Conservation (phyloP, 2,113 vertebrate genomes). For the Anhinga anhinga region DNA sequence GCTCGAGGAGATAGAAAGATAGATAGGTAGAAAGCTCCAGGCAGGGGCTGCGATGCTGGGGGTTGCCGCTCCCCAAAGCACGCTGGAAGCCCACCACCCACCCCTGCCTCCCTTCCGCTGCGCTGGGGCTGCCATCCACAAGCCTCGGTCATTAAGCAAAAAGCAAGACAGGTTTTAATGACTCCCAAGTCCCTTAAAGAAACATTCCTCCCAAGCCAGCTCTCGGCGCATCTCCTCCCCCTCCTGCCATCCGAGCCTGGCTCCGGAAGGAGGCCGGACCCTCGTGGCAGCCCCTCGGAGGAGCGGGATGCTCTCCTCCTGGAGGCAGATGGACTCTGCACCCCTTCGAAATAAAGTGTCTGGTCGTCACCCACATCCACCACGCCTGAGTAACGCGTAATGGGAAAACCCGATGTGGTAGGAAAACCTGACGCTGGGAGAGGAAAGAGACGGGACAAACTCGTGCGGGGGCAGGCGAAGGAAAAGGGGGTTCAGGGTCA, state of each 20-base stretch:
- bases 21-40: neutral
- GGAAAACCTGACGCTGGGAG: neutral
- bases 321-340: neutral
- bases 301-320: neutral
- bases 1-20: no score
- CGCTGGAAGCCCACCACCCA: neutral
- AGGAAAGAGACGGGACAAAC: neutral
- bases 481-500: neutral
- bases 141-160: neutral
- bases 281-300: neutral
- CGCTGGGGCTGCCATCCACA: neutral
- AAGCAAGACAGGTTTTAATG: neutral
- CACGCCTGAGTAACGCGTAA: neutral
- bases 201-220: neutral
- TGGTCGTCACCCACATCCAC: neutral
- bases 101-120: neutral
- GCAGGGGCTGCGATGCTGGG: neutral
- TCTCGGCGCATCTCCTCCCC: neutral
- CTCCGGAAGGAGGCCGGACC: neutral
- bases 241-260: no score
- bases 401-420: neutral
- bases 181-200: neutral
- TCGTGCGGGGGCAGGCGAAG: neutral
- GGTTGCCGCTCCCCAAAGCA: neutral
- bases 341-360: neutral